Percentiles rank a stretch among this genome's conserved stretches.
Conservation (phyloP, 2,113 vertebrate genomes). For the Misgurnus anguillicaudatus region DNA sequence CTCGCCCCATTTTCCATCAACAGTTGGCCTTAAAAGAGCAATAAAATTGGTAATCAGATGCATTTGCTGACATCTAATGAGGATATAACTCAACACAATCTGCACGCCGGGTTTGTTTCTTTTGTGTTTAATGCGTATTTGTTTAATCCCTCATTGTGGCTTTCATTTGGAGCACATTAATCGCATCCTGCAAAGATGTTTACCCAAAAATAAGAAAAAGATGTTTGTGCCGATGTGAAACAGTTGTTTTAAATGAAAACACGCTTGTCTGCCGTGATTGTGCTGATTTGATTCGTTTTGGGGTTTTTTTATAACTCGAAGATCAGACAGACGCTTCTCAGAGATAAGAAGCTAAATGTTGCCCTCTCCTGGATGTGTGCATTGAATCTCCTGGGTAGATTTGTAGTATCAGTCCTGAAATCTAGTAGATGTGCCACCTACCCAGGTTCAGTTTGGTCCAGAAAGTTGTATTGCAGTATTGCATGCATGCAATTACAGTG, state of each 20-base stretch:
- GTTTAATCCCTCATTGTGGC: slow-evolving; percentile 6
- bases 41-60: slow-evolving; percentile 46
- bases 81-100: slow-evolving; percentile 17
- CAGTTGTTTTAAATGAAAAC: slow-evolving; percentile 26
- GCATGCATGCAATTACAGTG: too few species aligned
- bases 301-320: slow-evolving; percentile 4
- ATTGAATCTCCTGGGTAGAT: background rate
- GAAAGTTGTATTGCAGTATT: too few species aligned
- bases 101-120: slow-evolving; percentile 4
- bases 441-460: background rate
- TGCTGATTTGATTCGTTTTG: background rate
- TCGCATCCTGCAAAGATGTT: slow-evolving; percentile 34
- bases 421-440: background rate
- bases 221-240: slow-evolving; percentile 17
- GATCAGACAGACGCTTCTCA: background rate
- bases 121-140: slow-evolving; percentile 16
- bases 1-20: slow-evolving; percentile 32
- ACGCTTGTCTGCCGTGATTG: background rate
- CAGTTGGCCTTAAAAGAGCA: slow-evolving; percentile 31
- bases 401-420: background rate
- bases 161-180: slow-evolving; percentile 18
- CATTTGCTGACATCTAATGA: slow-evolving; percentile 40
- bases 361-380: slow-evolving; percentile 54
- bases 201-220: slow-evolving; percentile 10
- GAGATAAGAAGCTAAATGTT: slow-evolving; percentile 51